These are phyloP conservation scores for Cryptotermes secundus DNA, from an alignment of 1,140 invertebrate species.

Conservation along the genomic window DNA sequence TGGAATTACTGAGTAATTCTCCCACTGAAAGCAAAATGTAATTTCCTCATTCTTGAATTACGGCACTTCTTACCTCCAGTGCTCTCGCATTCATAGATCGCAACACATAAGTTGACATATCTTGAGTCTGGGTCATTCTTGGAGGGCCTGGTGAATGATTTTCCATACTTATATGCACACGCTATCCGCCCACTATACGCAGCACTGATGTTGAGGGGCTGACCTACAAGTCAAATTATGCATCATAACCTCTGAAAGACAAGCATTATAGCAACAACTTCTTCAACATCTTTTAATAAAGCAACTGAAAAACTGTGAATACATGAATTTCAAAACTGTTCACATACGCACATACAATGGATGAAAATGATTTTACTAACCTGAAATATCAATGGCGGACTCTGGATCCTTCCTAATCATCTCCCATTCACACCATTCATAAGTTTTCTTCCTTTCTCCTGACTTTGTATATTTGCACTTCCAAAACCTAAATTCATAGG, in stretches of 20 bases:
- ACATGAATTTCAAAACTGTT: too few species aligned
- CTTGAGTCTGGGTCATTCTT: slow-evolving; percentile 76
- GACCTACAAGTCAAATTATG: slow-evolving; percentile 53
- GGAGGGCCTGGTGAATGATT: slow-evolving; percentile 77
- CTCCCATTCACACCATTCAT: slow-evolving; percentile 86
- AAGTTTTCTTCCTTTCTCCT: slow-evolving; percentile 56
- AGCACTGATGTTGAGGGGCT: slow-evolving; percentile 90
- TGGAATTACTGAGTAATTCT: too few species aligned
- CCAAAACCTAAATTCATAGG: slow-evolving; percentile 65
- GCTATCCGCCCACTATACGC: slow-evolving; percentile 96
- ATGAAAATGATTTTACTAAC: slow-evolving; percentile 44
- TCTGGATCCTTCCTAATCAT: slow-evolving; percentile 81
- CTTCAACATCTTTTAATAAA: too few species aligned
- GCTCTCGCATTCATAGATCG: slow-evolving; percentile 99
- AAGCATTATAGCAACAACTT: too few species aligned
- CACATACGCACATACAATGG: too few species aligned
- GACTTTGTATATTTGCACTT: slow-evolving; percentile 68
- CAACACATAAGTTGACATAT: slow-evolving; percentile 91
- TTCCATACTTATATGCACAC: slow-evolving; percentile 91
- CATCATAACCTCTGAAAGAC: too few species aligned
- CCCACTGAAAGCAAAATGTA: neutral
- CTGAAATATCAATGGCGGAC: slow-evolving; percentile 83
- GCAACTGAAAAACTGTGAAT: too few species aligned
- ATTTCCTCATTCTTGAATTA: neutral
- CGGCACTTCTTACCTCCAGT: slow-evolving; percentile 73